These are phyloP conservation scores for Xenentodon cancila DNA, from an alignment of 2,797 vertebrate species.

Conservation along the genomic window DNA sequence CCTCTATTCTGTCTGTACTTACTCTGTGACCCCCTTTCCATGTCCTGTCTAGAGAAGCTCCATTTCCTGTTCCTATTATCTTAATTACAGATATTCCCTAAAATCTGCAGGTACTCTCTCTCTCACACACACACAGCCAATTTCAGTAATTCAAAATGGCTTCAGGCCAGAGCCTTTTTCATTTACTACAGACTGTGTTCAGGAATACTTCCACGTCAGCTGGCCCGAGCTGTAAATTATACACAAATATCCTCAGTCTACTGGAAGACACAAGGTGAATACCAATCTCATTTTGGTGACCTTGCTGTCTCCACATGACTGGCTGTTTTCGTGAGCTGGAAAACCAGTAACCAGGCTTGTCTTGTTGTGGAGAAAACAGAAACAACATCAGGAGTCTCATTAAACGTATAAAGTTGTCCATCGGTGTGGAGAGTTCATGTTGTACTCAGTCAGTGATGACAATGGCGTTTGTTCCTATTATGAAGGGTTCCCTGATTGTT, in stretches of 20 bases:
- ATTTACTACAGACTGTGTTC: conserved; percentile 63
- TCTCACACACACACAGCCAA: conserved; percentile 29
- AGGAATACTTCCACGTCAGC: conserved; percentile 51
- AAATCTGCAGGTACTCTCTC: conserved; percentile 51
- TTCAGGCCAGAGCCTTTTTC: conserved; percentile 63
- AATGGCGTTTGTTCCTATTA: no score
- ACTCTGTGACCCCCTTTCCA: conserved; percentile 45
- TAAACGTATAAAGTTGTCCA: conserved; percentile 30
- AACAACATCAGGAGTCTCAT: neutral
- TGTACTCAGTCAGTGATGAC: conserved; percentile 6
- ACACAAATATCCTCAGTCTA: conserved; percentile 26
- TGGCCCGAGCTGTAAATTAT: conserved; percentile 36
- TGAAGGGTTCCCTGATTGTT: no score
- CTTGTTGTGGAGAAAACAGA: conserved; percentile 33
- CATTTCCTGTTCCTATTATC: conserved; percentile 74
- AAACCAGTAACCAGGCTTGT: conserved; percentile 44
- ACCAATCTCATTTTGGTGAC: conserved; percentile 26
- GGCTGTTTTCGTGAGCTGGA: conserved; percentile 36
- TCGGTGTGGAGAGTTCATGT: conserved; percentile 29
- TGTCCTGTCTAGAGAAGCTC: conserved; percentile 58
- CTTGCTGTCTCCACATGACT: conserved; percentile 29
- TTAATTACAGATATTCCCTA: conserved; percentile 62
- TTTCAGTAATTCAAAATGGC: conserved; percentile 75
- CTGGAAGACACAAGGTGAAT: conserved; percentile 15
- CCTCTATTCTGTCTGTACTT: conserved; percentile 48